Evolutionary conservation across 2,888 invertebrate species (phyloP).

Genomic region (Stenolophus ochropezus): DNA sequence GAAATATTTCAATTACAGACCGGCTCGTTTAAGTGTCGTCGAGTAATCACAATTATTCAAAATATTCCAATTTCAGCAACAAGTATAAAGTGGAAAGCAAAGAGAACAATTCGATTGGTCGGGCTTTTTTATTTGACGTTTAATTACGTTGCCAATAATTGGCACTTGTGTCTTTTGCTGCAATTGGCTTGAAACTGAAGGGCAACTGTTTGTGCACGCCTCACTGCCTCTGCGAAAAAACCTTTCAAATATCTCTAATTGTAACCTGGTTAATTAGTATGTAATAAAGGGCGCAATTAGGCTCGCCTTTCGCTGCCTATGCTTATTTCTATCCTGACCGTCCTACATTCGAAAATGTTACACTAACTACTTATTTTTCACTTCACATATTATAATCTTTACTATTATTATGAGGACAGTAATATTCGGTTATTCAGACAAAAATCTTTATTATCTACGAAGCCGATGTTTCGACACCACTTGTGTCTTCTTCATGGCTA

Average conservation of each 20-base stretch:
- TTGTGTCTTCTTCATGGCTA: too few relatives aligned
- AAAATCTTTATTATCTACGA: too few relatives aligned
- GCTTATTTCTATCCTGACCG: too few relatives aligned
- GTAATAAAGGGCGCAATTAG: constrained; percentile 47
- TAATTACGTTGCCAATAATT: constrained; percentile 51
- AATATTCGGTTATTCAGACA: too few relatives aligned
- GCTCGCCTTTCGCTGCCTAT: too few relatives aligned
- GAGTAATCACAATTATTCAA: not conserved
- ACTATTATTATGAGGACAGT: too few relatives aligned
- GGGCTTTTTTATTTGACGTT: constrained; percentile 37
- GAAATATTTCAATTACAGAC: not conserved
- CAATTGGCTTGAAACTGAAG: constrained; percentile 11
- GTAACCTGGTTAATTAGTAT: constrained; percentile 49
- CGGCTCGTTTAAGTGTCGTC: not conserved
- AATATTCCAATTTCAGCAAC: constrained; percentile 39
- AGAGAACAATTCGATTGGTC: constrained; percentile 4
- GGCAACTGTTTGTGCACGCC: constrained; percentile 31
- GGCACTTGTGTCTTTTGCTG: constrained; percentile 37
- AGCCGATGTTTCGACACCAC: too few relatives aligned
- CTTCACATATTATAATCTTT: too few relatives aligned
- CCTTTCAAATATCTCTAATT: constrained; percentile 53
- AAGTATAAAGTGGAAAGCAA: constrained; percentile 9
- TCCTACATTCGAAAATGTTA: too few relatives aligned
- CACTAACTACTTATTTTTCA: too few relatives aligned
- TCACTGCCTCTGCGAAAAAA: constrained; percentile 42